Evolutionary conservation across 2,113 vertebrate species (phyloP).

Genomic region (Sylvicapra grimmia): DNA sequence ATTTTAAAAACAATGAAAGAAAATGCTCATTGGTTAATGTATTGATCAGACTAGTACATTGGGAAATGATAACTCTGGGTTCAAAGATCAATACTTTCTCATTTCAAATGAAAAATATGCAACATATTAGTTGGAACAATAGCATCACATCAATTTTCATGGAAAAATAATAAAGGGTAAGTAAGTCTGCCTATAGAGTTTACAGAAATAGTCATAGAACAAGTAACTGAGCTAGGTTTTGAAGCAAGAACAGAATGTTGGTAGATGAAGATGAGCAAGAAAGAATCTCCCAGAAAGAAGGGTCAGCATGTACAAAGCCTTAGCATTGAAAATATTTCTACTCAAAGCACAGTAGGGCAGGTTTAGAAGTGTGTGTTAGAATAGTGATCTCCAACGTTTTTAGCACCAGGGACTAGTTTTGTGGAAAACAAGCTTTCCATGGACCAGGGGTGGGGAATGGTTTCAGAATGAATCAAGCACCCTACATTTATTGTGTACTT

Average conservation of each 20-base stretch:
- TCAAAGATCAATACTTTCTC: background rate
- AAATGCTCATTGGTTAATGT: background rate
- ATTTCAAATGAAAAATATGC: background rate
- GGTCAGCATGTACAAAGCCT: background rate
- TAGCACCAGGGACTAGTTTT: background rate
- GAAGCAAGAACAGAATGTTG: background rate
- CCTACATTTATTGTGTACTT: background rate
- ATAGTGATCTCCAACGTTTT: background rate
- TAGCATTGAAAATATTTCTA: background rate
- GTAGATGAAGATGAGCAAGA: background rate
- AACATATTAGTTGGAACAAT: background rate
- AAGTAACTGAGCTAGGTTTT: background rate
- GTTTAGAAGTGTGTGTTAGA: background rate
- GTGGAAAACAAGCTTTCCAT: background rate
- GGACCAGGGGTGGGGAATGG: background rate
- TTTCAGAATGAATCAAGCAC: background rate
- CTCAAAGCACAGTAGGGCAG: background rate
- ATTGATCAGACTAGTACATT: background rate
- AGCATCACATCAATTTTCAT: background rate
- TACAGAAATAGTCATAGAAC: background rate
- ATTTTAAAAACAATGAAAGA: slow-evolving; percentile 3
- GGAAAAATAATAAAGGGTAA: background rate
- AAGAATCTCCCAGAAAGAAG: background rate
- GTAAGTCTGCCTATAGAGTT: background rate
- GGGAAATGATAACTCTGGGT: background rate